phyloP scores from a whole-genome alignment of 2,888 invertebrate species.

The Heliconius charithonia region DNA sequence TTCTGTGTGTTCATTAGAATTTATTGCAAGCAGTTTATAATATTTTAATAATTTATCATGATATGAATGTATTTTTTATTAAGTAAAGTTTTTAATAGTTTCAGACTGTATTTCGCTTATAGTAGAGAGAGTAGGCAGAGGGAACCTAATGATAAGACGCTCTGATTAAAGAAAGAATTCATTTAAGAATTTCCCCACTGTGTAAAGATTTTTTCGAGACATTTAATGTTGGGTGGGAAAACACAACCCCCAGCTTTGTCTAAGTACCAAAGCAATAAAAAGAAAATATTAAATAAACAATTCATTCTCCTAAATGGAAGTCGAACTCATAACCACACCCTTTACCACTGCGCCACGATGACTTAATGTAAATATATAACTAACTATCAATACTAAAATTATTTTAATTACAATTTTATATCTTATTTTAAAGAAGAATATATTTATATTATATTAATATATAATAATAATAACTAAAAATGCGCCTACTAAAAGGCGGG shows the following conservation, averaged over 20 bases:
- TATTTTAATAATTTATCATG: too few relatives aligned
- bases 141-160: neutral
- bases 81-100: too few relatives aligned
- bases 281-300: neutral
- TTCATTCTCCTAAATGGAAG: neutral
- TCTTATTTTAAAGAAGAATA: neutral
- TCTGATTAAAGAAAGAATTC: too few relatives aligned
- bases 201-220: neutral
- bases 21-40: too few relatives aligned
- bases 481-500: slow-evolving; percentile 38
- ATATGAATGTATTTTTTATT: too few relatives aligned
- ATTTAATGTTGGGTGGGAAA: neutral
- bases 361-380: too few relatives aligned
- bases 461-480: too few relatives aligned
- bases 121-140: neutral
- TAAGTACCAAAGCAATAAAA: neutral
- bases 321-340: too few relatives aligned
- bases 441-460: slow-evolving; percentile 1
- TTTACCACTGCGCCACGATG: too few relatives aligned
- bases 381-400: too few relatives aligned
- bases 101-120: neutral
- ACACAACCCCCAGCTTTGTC: neutral
- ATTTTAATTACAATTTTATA: neutral
- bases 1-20: too few relatives aligned
- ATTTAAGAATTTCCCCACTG: neutral